Evolutionary conservation across 2,888 invertebrate species (phyloP), one percentile per base, ranked within the genome.

Genomic region (Prenolepis imparis): DNA sequence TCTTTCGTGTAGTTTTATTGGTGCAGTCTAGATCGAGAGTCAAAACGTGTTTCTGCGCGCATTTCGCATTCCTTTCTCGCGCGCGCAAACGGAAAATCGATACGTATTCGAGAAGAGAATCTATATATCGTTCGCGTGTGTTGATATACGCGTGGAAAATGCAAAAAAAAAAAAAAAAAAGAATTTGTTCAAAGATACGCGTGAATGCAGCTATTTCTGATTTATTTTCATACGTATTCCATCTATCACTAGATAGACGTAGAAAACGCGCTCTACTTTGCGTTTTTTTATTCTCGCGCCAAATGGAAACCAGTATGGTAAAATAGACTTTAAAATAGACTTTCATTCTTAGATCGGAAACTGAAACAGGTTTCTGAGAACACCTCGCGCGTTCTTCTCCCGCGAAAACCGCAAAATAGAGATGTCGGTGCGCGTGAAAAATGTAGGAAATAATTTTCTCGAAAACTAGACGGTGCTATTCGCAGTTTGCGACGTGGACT

Each of bases 281-380:
- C 36, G 52, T 44, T 36, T 61, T 41, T 41, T 75, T 52, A 12
- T 9, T 24, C 24, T 24, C 15, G 18, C 39, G 12, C 66, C 66
- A 39, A 66, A 77, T 55, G 55, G 55, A 77, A 77, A 77, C 18
- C n/a, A n/a, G 9, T 55, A 55, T 4, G 5, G 36, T 36, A 36
- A 36, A 36, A 36, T 36, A 36, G 55, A 66, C 66, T 66, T 77
- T 55, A 9, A n/a, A 66, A 77, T 39, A 41, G 66, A 55, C 39
- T 55, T n/a, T 36, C 21, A 80, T 61, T 70, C 32, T 70, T 21
- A 61, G 44, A 70, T 48, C 68, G 78, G 44, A 57, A 57, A 77
- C 57, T 66, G 57, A 67, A 68, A 70, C 44, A 18, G 59, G 44
- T 70, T 36, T 80, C 59, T 8, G 44, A n/a, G n/a, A n/a, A 52